A percentile compares a stretch with the other conserved stretches of the same genome.
Evolutionary conservation across 2,888 invertebrate genomes (phyloP).

Genomic region (Eupithecia vulgata): DNA sequence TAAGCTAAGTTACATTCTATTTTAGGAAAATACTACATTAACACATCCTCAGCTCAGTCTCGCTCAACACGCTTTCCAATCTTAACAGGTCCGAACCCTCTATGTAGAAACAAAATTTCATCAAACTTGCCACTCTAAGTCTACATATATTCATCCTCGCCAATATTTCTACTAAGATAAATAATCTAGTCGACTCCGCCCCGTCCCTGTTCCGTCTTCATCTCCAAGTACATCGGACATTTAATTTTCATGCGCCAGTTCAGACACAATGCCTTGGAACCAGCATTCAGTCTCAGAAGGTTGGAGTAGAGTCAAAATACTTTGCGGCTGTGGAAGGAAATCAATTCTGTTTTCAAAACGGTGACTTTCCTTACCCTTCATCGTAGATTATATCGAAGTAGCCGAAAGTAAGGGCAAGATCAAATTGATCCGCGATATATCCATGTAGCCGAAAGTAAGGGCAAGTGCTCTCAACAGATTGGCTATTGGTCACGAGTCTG

Average conservation of each 20-base stretch:
- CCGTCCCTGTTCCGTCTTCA: slow-evolving; percentile 26
- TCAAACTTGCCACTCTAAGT: background rate
- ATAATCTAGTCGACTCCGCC: slow-evolving; percentile 11
- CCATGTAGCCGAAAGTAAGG: background rate
- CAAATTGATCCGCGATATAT: background rate
- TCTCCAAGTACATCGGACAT: slow-evolving; percentile 48
- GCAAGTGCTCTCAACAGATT: background rate
- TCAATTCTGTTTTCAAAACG: background rate
- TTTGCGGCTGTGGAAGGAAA: background rate
- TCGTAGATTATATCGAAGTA: background rate
- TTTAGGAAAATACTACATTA: no score
- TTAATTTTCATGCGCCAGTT: slow-evolving; percentile 55
- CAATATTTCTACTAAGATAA: slow-evolving; percentile 3
- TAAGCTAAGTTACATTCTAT: no score
- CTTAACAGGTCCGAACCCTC: no score
- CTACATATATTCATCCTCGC: slow-evolving; percentile 14
- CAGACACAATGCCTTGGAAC: slow-evolving; percentile 47
- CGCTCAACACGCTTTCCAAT: no score
- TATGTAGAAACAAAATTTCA: background rate
- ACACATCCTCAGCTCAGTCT: no score
- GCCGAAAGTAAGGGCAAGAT: background rate
- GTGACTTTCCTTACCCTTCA: no score
- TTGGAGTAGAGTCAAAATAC: background rate
- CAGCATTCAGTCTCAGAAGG: slow-evolving; percentile 40
- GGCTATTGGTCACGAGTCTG: slow-evolving; percentile 22